These are phyloP conservation scores for Hiodon tergisus DNA, from an alignment of 2,113 vertebrate species.

Conservation along the genomic window DNA sequence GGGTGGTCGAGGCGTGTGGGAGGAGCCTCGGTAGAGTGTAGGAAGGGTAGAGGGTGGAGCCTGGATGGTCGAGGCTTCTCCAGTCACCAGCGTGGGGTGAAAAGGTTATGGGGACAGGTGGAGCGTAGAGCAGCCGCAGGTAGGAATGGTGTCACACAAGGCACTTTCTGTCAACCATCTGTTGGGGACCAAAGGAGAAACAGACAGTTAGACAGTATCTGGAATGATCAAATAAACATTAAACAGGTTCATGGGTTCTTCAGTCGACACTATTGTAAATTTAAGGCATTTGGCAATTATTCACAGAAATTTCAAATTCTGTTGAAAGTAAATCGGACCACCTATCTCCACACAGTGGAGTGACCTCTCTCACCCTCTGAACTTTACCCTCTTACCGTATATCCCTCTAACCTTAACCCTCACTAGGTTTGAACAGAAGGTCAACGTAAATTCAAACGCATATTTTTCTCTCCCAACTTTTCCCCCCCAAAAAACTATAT, in stretches of 20 bases:
- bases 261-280: neutral
- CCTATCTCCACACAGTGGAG: too few species aligned
- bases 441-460: too few species aligned
- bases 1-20: slow-evolving; percentile 52
- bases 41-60: slow-evolving; percentile 50
- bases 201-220: neutral
- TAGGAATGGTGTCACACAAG: slow-evolving; percentile 66
- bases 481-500: too few species aligned
- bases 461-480: neutral
- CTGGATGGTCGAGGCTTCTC: slow-evolving; percentile 62
- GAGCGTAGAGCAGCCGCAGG: slow-evolving; percentile 42
- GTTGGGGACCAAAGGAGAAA: slow-evolving; percentile 43
- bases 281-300: neutral
- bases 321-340: too few species aligned
- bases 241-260: neutral
- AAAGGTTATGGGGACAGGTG: slow-evolving; percentile 42
- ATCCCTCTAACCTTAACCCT: too few species aligned
- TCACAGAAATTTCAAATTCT: too few species aligned
- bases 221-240: neutral
- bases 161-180: slow-evolving; percentile 77
- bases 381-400: too few species aligned
- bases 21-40: neutral
- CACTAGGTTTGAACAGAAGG: neutral
- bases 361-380: too few species aligned
- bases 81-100: slow-evolving; percentile 45